A percentile compares a stretch with the other conserved stretches of the same genome.
phyloP scores from a whole-genome alignment of 1,140 invertebrate species.

The Ylistrum balloti region DNA sequence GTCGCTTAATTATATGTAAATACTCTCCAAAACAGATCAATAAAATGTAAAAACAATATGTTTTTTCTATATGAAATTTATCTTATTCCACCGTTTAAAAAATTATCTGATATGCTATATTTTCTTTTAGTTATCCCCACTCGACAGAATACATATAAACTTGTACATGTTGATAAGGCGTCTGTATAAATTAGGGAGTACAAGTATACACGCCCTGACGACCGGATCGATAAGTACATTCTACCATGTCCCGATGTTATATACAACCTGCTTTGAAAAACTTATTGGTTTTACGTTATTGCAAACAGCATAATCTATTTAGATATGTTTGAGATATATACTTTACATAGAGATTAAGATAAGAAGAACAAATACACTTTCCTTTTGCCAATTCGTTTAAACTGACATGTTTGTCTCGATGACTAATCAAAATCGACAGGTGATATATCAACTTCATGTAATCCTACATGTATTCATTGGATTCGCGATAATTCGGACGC shows the following conservation, averaged over 20 bases:
- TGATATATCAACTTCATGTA: background rate
- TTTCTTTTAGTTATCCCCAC: too few relatives aligned
- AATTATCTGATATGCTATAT: too few relatives aligned
- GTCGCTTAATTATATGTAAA: too few relatives aligned
- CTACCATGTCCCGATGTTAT: background rate
- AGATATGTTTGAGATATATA: background rate
- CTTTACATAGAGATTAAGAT: background rate
- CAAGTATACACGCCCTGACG: background rate
- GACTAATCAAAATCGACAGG: conserved; percentile 21
- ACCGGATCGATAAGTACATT: background rate
- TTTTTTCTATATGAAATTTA: too few relatives aligned
- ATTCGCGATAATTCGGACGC: too few relatives aligned
- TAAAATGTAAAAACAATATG: too few relatives aligned
- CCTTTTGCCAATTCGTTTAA: background rate
- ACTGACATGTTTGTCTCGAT: background rate
- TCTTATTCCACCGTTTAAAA: too few relatives aligned
- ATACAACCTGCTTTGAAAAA: background rate
- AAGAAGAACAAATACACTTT: background rate
- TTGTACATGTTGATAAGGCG: too few relatives aligned
- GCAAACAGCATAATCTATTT: conserved; percentile 28
- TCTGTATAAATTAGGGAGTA: background rate
- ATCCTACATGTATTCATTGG: too few relatives aligned
- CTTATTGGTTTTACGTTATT: conserved; percentile 10
- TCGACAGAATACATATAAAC: too few relatives aligned
- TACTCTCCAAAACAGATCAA: too few relatives aligned